phyloP scores from a whole-genome alignment of 2,888 invertebrate genomes.

The Ligdia adustata region DNA sequence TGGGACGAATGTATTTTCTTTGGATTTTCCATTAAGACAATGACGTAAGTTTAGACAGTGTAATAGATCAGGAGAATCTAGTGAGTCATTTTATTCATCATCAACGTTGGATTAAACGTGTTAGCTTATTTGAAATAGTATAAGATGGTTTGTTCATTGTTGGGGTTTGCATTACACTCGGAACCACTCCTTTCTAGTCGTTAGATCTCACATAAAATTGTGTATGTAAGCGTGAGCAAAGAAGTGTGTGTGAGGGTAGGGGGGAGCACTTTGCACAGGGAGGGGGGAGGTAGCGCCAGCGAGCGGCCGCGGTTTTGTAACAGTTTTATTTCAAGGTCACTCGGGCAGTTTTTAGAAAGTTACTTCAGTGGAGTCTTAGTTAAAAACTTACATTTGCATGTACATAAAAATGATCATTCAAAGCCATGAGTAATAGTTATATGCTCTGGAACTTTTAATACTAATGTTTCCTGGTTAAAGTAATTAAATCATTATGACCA shows the following conservation, averaged over 20 bases:
- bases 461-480: conserved; percentile 40
- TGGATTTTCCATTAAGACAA: conserved; percentile 42
- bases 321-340: conserved; percentile 83
- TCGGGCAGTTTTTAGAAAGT: conserved; percentile 83
- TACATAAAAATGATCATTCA: conserved; percentile 19
- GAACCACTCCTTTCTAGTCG: conserved; percentile 69
- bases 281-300: conserved; percentile 68
- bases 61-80: conserved; percentile 42
- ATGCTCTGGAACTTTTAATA: conserved; percentile 23
- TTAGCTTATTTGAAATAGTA: conserved; percentile 34
- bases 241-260: conserved; percentile 68
- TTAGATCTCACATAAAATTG: conserved; percentile 34
- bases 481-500: conserved; percentile 39
- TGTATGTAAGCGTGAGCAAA: conserved; percentile 47
- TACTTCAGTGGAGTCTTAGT: conserved; percentile 71
- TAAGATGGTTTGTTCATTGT: conserved; percentile 46
- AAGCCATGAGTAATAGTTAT: conserved; percentile 9
- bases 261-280: conserved; percentile 47
- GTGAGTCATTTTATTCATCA: conserved; percentile 49
- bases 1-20: conserved; percentile 39
- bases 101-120: conserved; percentile 30
- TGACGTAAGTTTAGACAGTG: conserved; percentile 40
- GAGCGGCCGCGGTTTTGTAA: conserved; percentile 82
- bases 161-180: conserved; percentile 64
- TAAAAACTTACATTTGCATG: conserved; percentile 54